These are phyloP conservation scores for Sinosuthora webbiana DNA, from an alignment of 2,113 vertebrate genomes.

Conservation along the genomic window DNA sequence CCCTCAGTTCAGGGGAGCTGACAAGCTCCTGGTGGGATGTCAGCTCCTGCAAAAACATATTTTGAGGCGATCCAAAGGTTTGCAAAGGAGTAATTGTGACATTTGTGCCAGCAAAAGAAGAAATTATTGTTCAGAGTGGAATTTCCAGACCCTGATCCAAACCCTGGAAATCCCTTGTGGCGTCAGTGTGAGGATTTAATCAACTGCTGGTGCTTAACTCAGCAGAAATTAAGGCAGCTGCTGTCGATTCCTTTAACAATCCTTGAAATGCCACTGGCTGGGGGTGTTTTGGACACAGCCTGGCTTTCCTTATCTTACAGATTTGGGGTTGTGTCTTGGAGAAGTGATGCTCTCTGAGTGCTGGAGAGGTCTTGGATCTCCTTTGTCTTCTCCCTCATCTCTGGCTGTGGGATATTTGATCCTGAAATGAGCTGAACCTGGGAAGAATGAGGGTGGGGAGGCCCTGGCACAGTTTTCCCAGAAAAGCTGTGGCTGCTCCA, in stretches of 20 bases:
- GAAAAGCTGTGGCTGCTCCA: neutral
- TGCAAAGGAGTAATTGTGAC: neutral
- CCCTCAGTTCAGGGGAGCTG: neutral
- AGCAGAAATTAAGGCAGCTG: neutral
- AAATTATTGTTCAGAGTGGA: neutral
- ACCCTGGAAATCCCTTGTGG: neutral
- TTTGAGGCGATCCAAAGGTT: neutral
- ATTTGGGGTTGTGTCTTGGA: accelerated
- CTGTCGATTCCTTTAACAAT: neutral
- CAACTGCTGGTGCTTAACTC: neutral
- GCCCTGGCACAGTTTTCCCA: neutral
- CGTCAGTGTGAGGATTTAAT: neutral
- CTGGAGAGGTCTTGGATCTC: neutral
- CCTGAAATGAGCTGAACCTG: neutral
- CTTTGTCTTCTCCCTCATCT: neutral
- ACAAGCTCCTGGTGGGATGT: neutral
- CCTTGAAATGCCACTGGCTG: neutral
- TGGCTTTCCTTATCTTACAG: neutral
- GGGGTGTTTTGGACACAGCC: neutral
- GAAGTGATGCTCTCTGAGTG: accelerated
- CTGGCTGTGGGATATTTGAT: neutral
- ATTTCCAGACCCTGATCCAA: neutral
- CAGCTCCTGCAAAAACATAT: neutral
- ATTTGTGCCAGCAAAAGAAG: neutral
- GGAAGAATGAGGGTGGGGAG: neutral